Percentiles rank a stretch among this genome's conserved stretches.
These are phyloP conservation scores for Centruroides vittatus DNA, from an alignment of 1,140 invertebrate genomes.

Conservation along the genomic window DNA sequence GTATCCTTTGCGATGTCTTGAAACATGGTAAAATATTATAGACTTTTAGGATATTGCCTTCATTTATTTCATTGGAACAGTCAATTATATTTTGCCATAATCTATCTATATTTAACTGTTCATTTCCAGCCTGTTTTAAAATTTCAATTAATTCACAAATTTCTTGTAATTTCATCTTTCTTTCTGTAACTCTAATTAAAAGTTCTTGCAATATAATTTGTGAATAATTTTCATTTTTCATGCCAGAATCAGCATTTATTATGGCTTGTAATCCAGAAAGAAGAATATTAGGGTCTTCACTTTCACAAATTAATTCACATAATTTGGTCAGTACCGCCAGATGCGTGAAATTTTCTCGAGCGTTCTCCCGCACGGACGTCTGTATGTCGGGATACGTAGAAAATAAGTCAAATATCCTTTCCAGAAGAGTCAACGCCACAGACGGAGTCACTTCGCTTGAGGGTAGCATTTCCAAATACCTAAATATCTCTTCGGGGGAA, in stretches of 20 bases:
- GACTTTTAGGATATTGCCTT: conserved; percentile 39
- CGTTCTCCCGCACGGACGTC: conserved; percentile 15
- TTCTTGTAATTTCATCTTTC: conserved; percentile 42
- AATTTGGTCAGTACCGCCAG: conserved; percentile 23
- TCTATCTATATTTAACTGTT: conserved; percentile 37
- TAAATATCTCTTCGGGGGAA: neutral
- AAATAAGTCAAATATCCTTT: conserved; percentile 33
- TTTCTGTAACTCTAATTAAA: conserved; percentile 42
- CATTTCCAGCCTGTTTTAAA: conserved; percentile 25
- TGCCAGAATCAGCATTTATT: conserved; percentile 8
- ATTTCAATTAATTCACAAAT: conserved; percentile 40
- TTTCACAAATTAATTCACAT: conserved; percentile 19
- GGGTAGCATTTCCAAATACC: neutral
- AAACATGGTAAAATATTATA: conserved; percentile 42
- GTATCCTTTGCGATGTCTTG: conserved; percentile 41
- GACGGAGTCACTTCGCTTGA: neutral
- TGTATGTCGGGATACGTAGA: conserved; percentile 26
- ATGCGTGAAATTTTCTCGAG: neutral
- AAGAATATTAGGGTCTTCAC: conserved; percentile 20
- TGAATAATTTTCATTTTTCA: conserved; percentile 34
- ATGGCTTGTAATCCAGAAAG: conserved; percentile 32
- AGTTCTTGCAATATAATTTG: conserved; percentile 43
- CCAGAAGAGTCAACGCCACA: conserved; percentile 24
- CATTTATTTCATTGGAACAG: conserved; percentile 18
- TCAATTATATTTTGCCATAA: conserved; percentile 51